phyloP scores from a whole-genome alignment of 1,140 invertebrate genomes.

The Caenorhabditis inopinata region DNA sequence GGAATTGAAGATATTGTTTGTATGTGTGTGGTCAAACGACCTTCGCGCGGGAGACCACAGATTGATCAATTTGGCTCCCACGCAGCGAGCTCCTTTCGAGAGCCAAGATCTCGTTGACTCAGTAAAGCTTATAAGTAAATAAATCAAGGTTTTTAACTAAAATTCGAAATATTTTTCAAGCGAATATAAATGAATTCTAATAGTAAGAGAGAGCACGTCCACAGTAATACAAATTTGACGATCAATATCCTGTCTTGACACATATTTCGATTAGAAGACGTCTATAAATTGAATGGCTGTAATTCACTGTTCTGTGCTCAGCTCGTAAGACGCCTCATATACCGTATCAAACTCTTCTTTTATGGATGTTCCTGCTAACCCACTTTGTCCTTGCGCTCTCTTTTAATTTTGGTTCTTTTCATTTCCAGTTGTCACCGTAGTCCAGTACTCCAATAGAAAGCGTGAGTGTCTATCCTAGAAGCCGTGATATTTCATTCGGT shows the following conservation, averaged over 20 bases:
- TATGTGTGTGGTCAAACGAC: not conserved
- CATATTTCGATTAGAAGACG: too few species aligned
- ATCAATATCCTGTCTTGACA: too few species aligned
- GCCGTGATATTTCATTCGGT: constrained; percentile 26
- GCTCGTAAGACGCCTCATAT: too few species aligned
- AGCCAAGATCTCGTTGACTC: not conserved
- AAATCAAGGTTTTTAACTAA: too few species aligned
- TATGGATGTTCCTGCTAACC: not conserved
- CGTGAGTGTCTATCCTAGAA: not conserved
- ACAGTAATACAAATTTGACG: too few species aligned
- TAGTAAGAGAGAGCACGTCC: too few species aligned
- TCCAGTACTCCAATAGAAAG: not conserved
- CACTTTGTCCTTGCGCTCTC: too few species aligned
- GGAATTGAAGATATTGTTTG: not conserved
- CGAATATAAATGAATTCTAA: too few species aligned
- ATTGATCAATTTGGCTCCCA: not conserved
- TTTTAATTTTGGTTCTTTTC: too few species aligned
- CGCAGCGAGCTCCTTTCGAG: not conserved
- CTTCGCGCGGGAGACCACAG: not conserved
- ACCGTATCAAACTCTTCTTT: not conserved
- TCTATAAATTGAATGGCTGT: too few species aligned
- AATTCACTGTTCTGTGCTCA: not conserved
- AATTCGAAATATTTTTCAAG: too few species aligned
- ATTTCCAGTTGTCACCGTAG: not conserved
- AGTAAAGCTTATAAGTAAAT: too few species aligned